Evolutionary conservation across 2,888 invertebrate species (phyloP).

Genomic region (Cryptocephalus primarius): DNA sequence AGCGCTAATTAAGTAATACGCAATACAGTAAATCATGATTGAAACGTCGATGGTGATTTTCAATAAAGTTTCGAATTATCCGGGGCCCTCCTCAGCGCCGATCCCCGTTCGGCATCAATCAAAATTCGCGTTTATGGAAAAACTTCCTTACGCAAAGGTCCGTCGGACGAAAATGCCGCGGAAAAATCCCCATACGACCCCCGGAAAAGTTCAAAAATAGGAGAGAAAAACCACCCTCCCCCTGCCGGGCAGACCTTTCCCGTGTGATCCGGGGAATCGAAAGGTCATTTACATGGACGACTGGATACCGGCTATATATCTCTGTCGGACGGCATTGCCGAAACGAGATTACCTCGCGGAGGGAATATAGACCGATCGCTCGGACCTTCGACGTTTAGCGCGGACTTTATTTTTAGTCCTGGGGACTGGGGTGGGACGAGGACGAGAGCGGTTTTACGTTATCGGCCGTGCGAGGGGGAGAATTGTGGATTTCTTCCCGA

Average conservation of each 20-base stretch:
- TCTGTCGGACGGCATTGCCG: conserved; percentile 18
- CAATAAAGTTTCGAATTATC: too few relatives aligned
- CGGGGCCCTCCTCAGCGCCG: too few relatives aligned
- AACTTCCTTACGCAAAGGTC: too few relatives aligned
- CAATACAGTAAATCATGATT: too few relatives aligned
- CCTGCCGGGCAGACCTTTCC: conserved; percentile 15
- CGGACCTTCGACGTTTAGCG: conserved; percentile 8
- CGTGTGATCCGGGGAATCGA: conserved; percentile 19
- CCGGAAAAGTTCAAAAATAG: conserved; percentile 5
- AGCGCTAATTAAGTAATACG: too few relatives aligned
- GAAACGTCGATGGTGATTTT: too few relatives aligned
- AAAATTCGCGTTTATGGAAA: too few relatives aligned
- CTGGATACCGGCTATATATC: conserved; percentile 20
- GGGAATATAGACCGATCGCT: conserved; percentile 16
- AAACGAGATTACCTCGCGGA: conserved; percentile 19
- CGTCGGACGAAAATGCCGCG: too few relatives aligned
- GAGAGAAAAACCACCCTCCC: not conserved
- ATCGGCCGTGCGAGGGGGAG: too few relatives aligned
- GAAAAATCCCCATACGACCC: too few relatives aligned
- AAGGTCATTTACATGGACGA: conserved; percentile 25
- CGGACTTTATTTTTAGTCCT: conserved; percentile 6
- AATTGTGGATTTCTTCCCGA: too few relatives aligned
- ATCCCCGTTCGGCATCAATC: too few relatives aligned
- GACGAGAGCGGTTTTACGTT: not conserved
- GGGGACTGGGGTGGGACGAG: not conserved